Evolutionary conservation across 2,113 vertebrate species (phyloP).

Genomic region (Sorex araneus): DNA sequence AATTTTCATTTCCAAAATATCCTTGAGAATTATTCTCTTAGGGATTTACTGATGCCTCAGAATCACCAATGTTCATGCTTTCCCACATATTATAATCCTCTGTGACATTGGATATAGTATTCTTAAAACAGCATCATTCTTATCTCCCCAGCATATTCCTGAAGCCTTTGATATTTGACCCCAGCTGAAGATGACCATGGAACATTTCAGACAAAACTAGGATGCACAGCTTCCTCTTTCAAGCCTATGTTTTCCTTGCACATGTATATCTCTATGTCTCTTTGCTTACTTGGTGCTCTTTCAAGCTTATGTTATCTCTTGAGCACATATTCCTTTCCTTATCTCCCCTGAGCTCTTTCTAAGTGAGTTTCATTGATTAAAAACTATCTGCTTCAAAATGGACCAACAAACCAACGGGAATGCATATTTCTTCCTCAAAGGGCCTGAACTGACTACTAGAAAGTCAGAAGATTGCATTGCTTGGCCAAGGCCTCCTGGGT

Average conservation of each 20-base stretch:
- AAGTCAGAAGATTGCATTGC: neutral
- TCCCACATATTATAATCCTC: neutral
- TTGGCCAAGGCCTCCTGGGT: neutral
- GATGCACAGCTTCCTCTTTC: too few species aligned
- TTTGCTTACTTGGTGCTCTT: too few species aligned
- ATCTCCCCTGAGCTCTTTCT: too few species aligned
- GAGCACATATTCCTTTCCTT: too few species aligned
- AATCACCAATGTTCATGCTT: neutral
- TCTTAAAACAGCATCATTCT: neutral
- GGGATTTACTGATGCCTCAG: neutral
- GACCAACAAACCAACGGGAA: neutral
- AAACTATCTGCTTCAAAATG: too few species aligned
- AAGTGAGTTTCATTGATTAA: too few species aligned
- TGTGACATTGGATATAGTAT: neutral
- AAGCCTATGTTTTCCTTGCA: too few species aligned
- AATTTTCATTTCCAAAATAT: neutral
- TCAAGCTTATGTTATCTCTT: too few species aligned
- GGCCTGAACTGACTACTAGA: neutral
- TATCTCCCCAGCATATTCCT: accelerated
- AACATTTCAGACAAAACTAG: neutral
- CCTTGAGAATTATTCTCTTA: neutral
- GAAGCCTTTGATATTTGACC: neutral
- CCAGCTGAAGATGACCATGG: neutral
- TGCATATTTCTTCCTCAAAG: neutral
- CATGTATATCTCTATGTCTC: too few species aligned